A percentile compares a stretch with the other conserved stretches of the same genome.
Conservation (phyloP, 2,797 vertebrate genomes). For the Chaetodon trifasciatus region DNA sequence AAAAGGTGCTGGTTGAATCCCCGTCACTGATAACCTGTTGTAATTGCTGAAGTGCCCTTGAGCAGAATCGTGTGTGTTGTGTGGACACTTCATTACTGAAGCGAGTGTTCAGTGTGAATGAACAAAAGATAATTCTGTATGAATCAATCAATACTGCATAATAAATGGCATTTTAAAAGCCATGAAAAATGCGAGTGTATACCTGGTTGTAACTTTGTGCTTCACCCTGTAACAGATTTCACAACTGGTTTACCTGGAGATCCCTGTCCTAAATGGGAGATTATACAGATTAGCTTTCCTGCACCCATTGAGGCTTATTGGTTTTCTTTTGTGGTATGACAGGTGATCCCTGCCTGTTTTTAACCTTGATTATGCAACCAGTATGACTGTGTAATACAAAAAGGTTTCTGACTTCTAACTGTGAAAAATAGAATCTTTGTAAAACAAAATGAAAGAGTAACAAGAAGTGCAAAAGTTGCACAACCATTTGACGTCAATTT, state of each 20-base stretch:
- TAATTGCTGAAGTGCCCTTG: conserved; percentile 25
- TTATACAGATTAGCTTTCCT: background rate
- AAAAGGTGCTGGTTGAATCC: conserved; percentile 47
- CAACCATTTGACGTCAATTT: too few species aligned
- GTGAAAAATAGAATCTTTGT: too few species aligned
- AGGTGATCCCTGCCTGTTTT: too few species aligned
- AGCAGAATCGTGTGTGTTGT: conserved; percentile 24
- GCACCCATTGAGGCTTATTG: background rate
- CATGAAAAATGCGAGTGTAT: background rate
- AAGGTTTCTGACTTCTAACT: too few species aligned
- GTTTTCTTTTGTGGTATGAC: background rate
- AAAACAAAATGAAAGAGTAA: background rate
- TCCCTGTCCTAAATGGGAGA: background rate
- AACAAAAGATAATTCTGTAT: conserved; percentile 8
- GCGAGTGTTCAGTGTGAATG: background rate
- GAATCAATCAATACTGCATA: background rate
- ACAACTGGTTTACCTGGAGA: conserved; percentile 5
- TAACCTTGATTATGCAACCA: background rate
- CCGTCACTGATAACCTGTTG: conserved; percentile 17
- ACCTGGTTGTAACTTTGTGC: background rate
- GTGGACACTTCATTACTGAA: background rate
- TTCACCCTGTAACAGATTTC: background rate
- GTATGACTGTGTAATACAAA: too few species aligned
- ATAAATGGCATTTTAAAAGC: background rate
- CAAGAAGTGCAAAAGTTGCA: background rate